Evolutionary conservation across 2,113 vertebrate species (phyloP), one percentile per base, ranked within the genome.

Genomic region (Miniopterus natalensis): DNA sequence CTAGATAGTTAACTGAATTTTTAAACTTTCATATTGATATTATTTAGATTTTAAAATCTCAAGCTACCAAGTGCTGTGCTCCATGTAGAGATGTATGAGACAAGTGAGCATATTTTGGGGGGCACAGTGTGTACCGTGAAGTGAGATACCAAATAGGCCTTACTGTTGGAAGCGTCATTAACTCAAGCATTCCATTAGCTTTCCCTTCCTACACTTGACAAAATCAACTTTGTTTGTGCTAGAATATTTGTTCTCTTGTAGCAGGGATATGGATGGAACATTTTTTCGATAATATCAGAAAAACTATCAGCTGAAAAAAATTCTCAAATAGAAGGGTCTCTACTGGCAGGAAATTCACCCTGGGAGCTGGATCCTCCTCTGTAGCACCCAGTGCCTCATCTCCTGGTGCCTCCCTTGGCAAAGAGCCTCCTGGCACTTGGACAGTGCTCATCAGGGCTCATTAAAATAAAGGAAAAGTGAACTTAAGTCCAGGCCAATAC

Each of bases 201-300:
- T 95, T 63, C 17, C 29, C 57, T 90, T 92, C 27, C 20, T 90
- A 31, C 7, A n/a, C 27, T 88, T 81, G 88, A 88, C 36, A 77
- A 53, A 92, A 81, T 77, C 70, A 88, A 51, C 93, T 77, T 88
- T 92, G 15, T 88, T 87, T 92, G 65, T 95, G 61, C 9, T 95
- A 81, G 94, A 95, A 79, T 88, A 95, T 88, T 92, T 96, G 12
- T 79, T 66, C 36, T 87, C n/a, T 51, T 91, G 11, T 71, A 94
- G 87, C 7, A 88, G 57, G 23, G 20, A 86, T 79, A 85, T 59
- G 29, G 23, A 27, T 84, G 42, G 74, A 86, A 73, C 47, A 61
- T 15, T n/a, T 68, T 66, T 65, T 84, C 87, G 51, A 47, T 45
- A 29, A 51, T 57, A 84, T 61, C 3, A 31, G 68, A 77, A 94